These are phyloP conservation scores for Eugnorisma glareosa DNA, from an alignment of 2,888 invertebrate genomes.

Conservation along the genomic window DNA sequence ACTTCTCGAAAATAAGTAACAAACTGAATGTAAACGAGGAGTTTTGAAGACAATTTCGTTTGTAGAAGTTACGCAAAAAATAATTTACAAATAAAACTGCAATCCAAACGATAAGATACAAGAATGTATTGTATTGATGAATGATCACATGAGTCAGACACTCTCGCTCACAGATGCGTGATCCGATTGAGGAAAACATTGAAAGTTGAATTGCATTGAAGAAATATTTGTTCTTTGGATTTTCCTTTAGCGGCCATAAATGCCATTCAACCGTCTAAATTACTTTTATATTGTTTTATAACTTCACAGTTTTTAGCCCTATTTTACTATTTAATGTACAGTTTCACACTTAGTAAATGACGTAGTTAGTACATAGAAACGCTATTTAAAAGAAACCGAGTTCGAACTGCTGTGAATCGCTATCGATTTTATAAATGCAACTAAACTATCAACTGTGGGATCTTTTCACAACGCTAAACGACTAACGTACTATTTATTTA, in stretches of 20 bases:
- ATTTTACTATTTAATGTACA: not conserved
- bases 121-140: not conserved
- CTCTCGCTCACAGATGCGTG: not conserved
- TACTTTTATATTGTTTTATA: not conserved
- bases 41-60: not conserved
- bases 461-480: not conserved
- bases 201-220: constrained; percentile 10
- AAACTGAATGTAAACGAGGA: not conserved
- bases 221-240: constrained; percentile 1
- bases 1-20: not conserved
- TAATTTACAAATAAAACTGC: not conserved
- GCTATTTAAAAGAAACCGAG: not conserved
- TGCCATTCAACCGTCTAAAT: not conserved
- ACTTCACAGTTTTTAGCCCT: not conserved
- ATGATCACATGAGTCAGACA: not conserved
- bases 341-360: not conserved
- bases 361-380: not conserved
- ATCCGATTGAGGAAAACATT: constrained; percentile 31
- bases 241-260: not conserved
- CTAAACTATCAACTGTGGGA: not conserved
- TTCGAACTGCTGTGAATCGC: not conserved
- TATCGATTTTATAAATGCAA: not conserved
- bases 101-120: not conserved
- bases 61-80: not conserved
- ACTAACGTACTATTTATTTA: too few relatives aligned